Evolutionary conservation across 2,888 invertebrate species (phyloP), one percentile per base, ranked within the genome.

Genomic region (Horisme vitalbata): DNA sequence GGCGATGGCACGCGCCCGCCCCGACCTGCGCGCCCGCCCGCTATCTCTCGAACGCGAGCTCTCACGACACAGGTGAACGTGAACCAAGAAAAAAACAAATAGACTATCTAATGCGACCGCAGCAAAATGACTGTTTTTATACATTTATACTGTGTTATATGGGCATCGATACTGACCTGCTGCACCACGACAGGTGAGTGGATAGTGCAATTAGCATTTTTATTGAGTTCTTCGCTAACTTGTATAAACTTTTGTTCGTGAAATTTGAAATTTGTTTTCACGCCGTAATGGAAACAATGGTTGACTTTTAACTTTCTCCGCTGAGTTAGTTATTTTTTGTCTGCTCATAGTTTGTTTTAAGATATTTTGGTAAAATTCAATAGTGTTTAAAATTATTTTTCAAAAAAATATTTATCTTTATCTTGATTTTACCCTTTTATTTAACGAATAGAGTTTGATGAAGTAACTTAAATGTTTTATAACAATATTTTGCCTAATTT

Each of bases 41-140:
- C 56, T 68, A 56, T 61, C 70, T 61, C 58, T 59, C 60, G 59
- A 70, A 68, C 75, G 76, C 77, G 74, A 65, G 57, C 75, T 65
- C 55, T 63, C 61, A 61, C 67, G 63, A 68, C 69, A 74, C 72
- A 82, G 78, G 79, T 86, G 84, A 86, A 83, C 71, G 41, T 11
- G 66, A 55, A 56, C 45, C 31, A 48, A 52, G 52, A 61, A 65
- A 63, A 64, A 53, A 37, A 45, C 18, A 30, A 34, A 21, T 9
- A 53, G 12, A 60, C 56, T 54, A 65, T 70, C 71, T 67, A 66
- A 75, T 77, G 78, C 75, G 69, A 79, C 57, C 62, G 51, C 62
- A 66, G 67, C 68, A 85, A 79, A 80, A 89, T 89, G 89, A 84
- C 86, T 79, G 75, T 82, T 86, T 88, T 87, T 85, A 75, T 88